A percentile compares a stretch with the other conserved stretches of the same genome.
These are phyloP conservation scores for Ameiurus melas DNA, from an alignment of 2,113 vertebrate genomes.

Conservation along the genomic window DNA sequence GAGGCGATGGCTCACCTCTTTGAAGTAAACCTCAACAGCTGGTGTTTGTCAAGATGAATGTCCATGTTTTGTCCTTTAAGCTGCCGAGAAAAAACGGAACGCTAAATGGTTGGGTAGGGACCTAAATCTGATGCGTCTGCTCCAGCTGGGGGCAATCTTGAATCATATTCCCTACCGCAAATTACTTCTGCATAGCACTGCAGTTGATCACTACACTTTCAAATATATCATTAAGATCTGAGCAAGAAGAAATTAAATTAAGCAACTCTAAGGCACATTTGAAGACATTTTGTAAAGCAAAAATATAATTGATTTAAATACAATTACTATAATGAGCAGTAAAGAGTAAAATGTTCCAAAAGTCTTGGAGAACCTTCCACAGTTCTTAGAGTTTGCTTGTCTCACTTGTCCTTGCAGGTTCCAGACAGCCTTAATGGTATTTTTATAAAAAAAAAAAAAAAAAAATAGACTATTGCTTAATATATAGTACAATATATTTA, in stretches of 20 bases:
- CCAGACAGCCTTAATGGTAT: background rate
- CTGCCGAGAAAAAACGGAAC: slow-evolving; percentile 57
- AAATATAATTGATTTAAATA: background rate
- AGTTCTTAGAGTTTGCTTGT: background rate
- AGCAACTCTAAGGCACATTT: slow-evolving; percentile 35
- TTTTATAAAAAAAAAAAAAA: too few species aligned
- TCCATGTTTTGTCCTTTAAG: slow-evolving; percentile 49
- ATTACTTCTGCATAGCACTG: slow-evolving; percentile 4
- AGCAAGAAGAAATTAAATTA: background rate
- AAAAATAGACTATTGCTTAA: background rate
- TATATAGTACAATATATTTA: background rate
- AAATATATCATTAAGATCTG: background rate
- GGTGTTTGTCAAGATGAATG: slow-evolving; percentile 68
- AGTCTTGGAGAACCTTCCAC: background rate
- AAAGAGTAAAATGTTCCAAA: background rate
- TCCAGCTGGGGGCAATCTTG: slow-evolving; percentile 55
- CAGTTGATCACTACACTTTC: slow-evolving; percentile 7
- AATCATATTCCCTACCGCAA: slow-evolving; percentile 33
- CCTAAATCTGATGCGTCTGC: slow-evolving; percentile 51
- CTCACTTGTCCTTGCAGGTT: background rate
- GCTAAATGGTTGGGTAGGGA: slow-evolving; percentile 58
- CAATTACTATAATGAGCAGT: background rate
- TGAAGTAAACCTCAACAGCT: slow-evolving; percentile 66
- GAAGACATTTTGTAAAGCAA: background rate
- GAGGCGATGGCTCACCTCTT: slow-evolving; percentile 60